Evolutionary conservation across 2,797 vertebrate species (phyloP).

Genomic region (Psittacula derbiana): DNA sequence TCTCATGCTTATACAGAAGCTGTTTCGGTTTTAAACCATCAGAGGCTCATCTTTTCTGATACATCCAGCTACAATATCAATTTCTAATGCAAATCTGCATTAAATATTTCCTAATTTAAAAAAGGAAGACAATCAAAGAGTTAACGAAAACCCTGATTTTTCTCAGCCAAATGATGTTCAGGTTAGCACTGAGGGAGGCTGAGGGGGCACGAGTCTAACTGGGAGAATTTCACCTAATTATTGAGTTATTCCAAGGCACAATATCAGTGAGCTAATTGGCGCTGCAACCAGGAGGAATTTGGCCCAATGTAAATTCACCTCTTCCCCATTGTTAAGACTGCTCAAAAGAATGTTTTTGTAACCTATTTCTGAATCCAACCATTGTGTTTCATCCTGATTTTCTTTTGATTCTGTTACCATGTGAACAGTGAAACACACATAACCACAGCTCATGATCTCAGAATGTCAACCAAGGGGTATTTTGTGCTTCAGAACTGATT

Average conservation of each 20-base stretch:
- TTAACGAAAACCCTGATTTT: constrained; percentile 12
- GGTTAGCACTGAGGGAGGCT: neutral
- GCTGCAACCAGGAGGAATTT: constrained; percentile 32
- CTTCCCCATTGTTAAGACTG: constrained; percentile 31
- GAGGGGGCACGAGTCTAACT: neutral
- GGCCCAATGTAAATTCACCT: constrained; percentile 31
- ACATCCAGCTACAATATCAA: constrained; percentile 15
- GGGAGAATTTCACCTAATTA: constrained; percentile 41
- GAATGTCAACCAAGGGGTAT: constrained; percentile 63
- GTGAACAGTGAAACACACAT: constrained; percentile 71
- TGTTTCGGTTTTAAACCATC: constrained; percentile 27
- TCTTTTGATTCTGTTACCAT: constrained; percentile 71
- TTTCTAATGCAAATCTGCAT: constrained; percentile 16
- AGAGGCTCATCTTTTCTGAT: constrained; percentile 5
- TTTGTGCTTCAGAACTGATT: constrained; percentile 54
- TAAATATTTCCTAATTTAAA: neutral
- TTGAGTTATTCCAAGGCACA: neutral
- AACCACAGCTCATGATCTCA: constrained; percentile 62
- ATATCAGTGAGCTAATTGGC: constrained; percentile 47
- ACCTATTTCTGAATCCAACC: constrained; percentile 51
- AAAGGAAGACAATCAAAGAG: neutral
- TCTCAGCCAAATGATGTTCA: neutral
- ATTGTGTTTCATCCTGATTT: constrained; percentile 65
- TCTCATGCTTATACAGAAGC: constrained; percentile 17
- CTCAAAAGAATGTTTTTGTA: constrained; percentile 56